These are phyloP conservation scores for Ginglymostoma cirratum DNA, from an alignment of 2,113 vertebrate species.

Conservation along the genomic window DNA sequence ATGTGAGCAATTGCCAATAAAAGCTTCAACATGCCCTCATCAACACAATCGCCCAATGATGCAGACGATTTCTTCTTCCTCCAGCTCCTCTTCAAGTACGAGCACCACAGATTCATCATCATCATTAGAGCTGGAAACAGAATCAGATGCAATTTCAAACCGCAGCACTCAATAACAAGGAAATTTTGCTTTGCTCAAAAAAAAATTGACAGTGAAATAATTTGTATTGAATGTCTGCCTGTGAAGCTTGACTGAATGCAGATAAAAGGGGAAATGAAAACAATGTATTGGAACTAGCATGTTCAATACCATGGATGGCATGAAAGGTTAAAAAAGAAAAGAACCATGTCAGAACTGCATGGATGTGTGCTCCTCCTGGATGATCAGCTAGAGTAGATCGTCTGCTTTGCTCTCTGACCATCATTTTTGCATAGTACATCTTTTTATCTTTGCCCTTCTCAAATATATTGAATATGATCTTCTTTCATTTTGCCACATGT, in stretches of 20 bases:
- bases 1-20: conserved; percentile 7
- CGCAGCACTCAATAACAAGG: background rate
- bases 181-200: conserved; percentile 6
- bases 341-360: background rate
- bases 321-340: background rate
- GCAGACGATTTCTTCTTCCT: background rate
- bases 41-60: background rate
- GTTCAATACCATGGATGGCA: background rate
- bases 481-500: too few relatives aligned
- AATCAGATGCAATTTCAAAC: background rate
- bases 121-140: background rate
- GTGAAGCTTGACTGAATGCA: conserved; percentile 11
- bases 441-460: background rate
- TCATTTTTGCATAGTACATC: background rate
- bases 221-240: conserved; percentile 27
- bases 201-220: background rate
- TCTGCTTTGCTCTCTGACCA: background rate
- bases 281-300: background rate
- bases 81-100: conserved; percentile 16
- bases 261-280: conserved; percentile 15
- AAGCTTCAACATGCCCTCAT: background rate
- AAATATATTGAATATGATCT: background rate
- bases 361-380: background rate
- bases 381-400: background rate
- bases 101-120: background rate